These are phyloP conservation scores for Hylaeus anthracinus DNA, from an alignment of 1,140 invertebrate genomes.

Conservation along the genomic window DNA sequence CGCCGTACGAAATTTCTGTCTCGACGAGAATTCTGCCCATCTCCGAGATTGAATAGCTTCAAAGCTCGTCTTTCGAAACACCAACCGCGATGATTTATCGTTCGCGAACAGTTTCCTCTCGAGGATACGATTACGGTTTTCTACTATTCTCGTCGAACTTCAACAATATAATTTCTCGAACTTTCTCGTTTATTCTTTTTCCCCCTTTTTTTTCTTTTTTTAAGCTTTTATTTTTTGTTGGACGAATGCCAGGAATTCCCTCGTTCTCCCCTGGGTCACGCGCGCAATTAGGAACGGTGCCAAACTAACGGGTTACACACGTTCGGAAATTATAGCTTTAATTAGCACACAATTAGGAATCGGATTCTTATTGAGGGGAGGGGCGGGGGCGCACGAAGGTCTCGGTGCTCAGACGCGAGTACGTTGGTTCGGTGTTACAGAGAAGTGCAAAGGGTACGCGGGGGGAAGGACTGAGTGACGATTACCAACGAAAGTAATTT, in stretches of 20 bases:
- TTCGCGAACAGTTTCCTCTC: constrained; percentile 29
- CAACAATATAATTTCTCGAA: constrained; percentile 65
- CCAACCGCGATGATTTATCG: constrained; percentile 22
- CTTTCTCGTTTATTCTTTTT: constrained; percentile 13
- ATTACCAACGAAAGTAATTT: constrained; percentile 51
- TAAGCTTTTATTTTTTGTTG: constrained; percentile 40
- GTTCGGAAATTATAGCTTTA: constrained; percentile 55
- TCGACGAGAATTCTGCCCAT: no score
- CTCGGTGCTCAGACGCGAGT: constrained; percentile 4
- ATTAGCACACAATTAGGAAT: constrained; percentile 57
- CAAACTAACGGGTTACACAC: constrained; percentile 51
- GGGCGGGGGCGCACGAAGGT: background rate
- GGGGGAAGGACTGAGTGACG: constrained; percentile 10
- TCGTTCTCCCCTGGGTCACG: constrained; percentile 40
- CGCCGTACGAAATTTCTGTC: no score
- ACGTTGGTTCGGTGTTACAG: background rate
- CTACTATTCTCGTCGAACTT: constrained; percentile 53
- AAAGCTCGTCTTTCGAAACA: constrained; percentile 40
- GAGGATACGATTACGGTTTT: constrained; percentile 40
- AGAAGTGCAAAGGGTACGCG: no score
- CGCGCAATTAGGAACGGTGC: constrained; percentile 54
- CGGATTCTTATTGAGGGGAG: constrained; percentile 10
- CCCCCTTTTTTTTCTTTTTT: background rate
- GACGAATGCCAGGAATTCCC: constrained; percentile 65
- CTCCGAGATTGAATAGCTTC: constrained; percentile 36